These are phyloP conservation scores for Perccottus glenii DNA, from an alignment of 2,113 vertebrate genomes.

Conservation along the genomic window DNA sequence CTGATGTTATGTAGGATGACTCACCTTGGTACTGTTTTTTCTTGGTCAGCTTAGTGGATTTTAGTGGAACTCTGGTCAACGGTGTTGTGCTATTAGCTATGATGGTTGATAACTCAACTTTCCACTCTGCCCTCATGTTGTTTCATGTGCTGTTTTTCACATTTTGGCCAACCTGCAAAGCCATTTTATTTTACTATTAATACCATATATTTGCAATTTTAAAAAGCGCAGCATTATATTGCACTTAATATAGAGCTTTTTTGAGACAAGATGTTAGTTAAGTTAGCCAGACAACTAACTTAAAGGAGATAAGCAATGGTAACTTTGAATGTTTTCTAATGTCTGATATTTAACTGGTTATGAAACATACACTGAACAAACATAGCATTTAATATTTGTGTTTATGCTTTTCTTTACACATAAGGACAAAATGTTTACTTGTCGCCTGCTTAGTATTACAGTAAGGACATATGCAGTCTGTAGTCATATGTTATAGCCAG, in stretches of 20 bases:
- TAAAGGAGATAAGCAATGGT: neutral
- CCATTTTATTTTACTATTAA: neutral
- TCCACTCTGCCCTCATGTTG: constrained; percentile 49
- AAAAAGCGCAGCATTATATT: too few relatives aligned
- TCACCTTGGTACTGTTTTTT: constrained; percentile 16
- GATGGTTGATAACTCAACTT: constrained; percentile 44
- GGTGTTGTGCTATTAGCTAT: constrained; percentile 52
- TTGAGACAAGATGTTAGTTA: constrained; percentile 1
- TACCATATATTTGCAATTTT: too few relatives aligned
- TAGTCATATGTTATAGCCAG: too few relatives aligned
- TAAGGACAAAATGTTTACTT: constrained; percentile 1
- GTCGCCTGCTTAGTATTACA: neutral
- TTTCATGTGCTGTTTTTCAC: constrained; percentile 45
- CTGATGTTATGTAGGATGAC: constrained; percentile 18
- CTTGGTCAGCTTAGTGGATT: constrained; percentile 39
- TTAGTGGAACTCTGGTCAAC: constrained; percentile 44
- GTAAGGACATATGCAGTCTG: too few relatives aligned
- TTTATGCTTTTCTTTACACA: neutral
- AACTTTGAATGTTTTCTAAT: constrained; percentile 6
- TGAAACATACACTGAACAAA: too few relatives aligned
- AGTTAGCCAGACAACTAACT: constrained; percentile 16
- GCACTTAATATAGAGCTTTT: neutral
- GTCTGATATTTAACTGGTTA: neutral
- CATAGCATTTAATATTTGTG: neutral
- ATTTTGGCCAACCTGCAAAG: constrained; percentile 46